Evolutionary conservation across 2,888 invertebrate genomes (phyloP).

Genomic region (Galeopsomyia nigrocyanea): DNA sequence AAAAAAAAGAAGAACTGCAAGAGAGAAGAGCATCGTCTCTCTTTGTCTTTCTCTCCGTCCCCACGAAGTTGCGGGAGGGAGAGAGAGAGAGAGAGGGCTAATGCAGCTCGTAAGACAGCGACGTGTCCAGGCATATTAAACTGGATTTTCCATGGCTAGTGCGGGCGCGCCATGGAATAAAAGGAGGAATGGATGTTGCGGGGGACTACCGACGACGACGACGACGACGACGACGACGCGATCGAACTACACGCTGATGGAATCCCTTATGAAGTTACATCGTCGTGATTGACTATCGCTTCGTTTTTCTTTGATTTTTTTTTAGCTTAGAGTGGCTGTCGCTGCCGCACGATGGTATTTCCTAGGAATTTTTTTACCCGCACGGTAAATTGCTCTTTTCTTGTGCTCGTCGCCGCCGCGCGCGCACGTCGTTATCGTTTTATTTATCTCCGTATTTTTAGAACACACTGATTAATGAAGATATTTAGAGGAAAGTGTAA

Average conservation of each 20-base stretch:
- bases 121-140: slow-evolving; percentile 64
- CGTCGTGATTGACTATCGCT: slow-evolving; percentile 16
- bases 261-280: slow-evolving; percentile 37
- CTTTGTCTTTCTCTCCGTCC: slow-evolving; percentile 37
- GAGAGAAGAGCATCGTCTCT: background rate
- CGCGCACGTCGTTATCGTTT: no score
- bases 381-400: no score
- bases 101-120: slow-evolving; percentile 61
- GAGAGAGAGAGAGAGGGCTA: slow-evolving; percentile 56
- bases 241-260: slow-evolving; percentile 25
- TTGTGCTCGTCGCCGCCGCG: no score
- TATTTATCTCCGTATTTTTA: no score
- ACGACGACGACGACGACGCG: background rate
- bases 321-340: background rate
- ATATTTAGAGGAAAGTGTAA: no score
- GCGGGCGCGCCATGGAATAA: slow-evolving; percentile 52
- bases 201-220: background rate
- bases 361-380: no score
- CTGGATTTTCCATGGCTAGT: slow-evolving; percentile 49
- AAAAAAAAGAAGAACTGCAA: no score
- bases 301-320: slow-evolving; percentile 1
- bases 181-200: background rate
- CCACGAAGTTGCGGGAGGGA: slow-evolving; percentile 13
- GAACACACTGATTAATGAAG: no score
- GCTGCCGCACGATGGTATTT: no score